Conservation (phyloP, 2,113 vertebrate genomes). For the Aspiorhynchus laticeps region DNA sequence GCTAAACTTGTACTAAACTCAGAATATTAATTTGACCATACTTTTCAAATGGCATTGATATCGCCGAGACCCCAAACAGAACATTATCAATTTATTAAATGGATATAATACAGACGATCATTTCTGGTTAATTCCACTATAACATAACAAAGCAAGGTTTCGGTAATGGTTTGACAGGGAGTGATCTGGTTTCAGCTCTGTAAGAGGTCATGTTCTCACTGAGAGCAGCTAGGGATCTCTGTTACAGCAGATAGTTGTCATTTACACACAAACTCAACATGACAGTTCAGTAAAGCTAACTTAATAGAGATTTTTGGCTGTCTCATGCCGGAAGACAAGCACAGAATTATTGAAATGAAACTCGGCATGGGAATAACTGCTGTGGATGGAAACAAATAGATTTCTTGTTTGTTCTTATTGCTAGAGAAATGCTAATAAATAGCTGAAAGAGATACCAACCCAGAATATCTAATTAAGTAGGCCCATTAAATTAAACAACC, state of each 20-base stretch:
- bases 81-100: not conserved
- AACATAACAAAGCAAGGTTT: not conserved
- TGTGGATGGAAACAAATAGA: not conserved
- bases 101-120: not conserved
- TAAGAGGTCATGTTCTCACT: not conserved
- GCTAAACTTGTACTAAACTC: not conserved
- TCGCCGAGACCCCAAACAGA: not conserved
- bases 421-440: not conserved
- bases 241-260: not conserved
- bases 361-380: not conserved
- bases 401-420: not conserved
- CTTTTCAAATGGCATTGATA: not conserved
- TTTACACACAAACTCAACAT: not conserved
- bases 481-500: not conserved
- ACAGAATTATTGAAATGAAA: not conserved
- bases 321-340: not conserved
- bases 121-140: not conserved
- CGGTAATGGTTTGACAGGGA: not conserved
- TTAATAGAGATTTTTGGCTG: not conserved
- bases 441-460: not conserved
- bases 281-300: slow-evolving; percentile 5
- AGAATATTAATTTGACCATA: not conserved
- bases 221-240: not conserved
- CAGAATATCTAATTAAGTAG: not conserved
- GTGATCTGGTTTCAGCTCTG: not conserved